These are phyloP conservation scores for Drosophila planitibia DNA, from an alignment of 2,888 invertebrate species.

Conservation along the genomic window DNA sequence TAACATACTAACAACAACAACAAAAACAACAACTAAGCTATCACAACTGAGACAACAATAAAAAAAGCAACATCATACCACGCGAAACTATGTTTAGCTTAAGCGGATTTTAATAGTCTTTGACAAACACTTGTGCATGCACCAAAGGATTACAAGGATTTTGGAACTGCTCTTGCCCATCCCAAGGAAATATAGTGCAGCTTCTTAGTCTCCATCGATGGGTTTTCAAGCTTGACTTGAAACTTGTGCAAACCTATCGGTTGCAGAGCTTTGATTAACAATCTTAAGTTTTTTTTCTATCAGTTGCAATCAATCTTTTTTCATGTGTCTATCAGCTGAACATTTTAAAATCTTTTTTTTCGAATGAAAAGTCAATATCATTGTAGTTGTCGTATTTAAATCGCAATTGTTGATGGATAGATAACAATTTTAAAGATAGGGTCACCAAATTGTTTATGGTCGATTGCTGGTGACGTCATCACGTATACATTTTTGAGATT, in stretches of 20 bases:
- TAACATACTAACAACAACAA: slow-evolving; percentile 27
- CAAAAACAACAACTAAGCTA: slow-evolving; percentile 1
- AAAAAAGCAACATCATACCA: slow-evolving; percentile 14
- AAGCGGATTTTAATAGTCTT: slow-evolving; percentile 66
- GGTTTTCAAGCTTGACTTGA: not conserved
- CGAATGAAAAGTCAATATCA: not conserved
- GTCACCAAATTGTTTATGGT: too few relatives aligned
- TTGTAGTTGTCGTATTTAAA: not conserved
- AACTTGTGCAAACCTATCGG: slow-evolving; percentile 1
- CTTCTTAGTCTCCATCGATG: slow-evolving; percentile 2
- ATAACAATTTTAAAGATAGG: not conserved
- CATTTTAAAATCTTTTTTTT: not conserved
- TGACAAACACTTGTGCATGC: slow-evolving; percentile 47
- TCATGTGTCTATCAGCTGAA: not conserved
- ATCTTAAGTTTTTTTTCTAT: not conserved
- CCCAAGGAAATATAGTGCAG: not conserved
- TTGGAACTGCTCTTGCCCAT: slow-evolving; percentile 8
- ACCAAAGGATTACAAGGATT: slow-evolving; percentile 43
- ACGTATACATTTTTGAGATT: not conserved
- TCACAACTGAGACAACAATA: slow-evolving; percentile 1
- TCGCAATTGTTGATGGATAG: not conserved
- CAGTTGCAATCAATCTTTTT: not conserved
- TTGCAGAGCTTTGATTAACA: not conserved
- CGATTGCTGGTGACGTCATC: not conserved
- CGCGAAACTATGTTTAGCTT: slow-evolving; percentile 50